Base-by-base conservation (phyloP, 1,140 invertebrate species). In the Apis mellifera region DNA sequence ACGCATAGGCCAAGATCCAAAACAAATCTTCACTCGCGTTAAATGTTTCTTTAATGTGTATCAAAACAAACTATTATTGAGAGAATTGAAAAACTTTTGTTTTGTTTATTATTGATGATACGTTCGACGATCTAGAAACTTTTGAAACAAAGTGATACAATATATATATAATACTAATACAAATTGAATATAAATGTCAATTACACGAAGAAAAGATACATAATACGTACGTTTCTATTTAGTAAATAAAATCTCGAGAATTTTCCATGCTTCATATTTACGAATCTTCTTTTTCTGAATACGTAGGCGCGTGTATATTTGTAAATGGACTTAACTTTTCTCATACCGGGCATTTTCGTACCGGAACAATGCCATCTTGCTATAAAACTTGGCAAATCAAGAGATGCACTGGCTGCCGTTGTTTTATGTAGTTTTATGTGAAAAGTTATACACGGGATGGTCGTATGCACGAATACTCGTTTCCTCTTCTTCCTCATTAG, bases 341-440 rank as follows among this genome's bases (percentile, higher is more conserved):
- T 42, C 55, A 52, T 70, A 70, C 15, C 9, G 48, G 12, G n/a
- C 26, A 59, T 82, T 82, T 62, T 64, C 66, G 9, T 66, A 19
- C 13, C 64, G 54, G 65, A 62, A 66, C 64, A 59, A 11, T 50
- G 57, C 50, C 74, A 78, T 82, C 74, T 78, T 78, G 26, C 66
- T 62, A 70, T 78, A 78, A 78, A 82, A 82, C 74, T 82, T 78
- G 8, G 66, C 80, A 69, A 78, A 82, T 78, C 65, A 82, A 69
- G 74, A 82, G 23, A 55, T 60, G 71, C 54, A 54, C 42, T 26
- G 7, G 17, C 55, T 54, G 57, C 17, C 26, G 50, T 55, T 82
- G 80, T 78, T 77, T 82, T 82, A 81, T 75, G 48, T 64, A 81
- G 54, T 76, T 81, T 81, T 81, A 81, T 76, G 64, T 52, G 72